phyloP scores from a whole-genome alignment of 2,888 invertebrate genomes.

The Coremacera marginata region DNA sequence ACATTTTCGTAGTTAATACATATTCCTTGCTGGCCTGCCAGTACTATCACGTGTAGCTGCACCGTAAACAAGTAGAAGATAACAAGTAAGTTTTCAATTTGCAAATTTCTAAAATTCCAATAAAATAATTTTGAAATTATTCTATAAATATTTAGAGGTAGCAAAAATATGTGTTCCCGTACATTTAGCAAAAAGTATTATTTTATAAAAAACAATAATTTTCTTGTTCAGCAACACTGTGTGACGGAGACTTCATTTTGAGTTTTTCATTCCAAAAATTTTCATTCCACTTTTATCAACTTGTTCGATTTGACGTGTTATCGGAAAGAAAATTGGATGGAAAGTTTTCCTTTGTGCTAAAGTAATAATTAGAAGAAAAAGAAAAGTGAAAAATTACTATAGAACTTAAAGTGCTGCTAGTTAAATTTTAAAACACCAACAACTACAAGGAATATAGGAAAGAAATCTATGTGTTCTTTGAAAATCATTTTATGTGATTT shows the following conservation, averaged over 20 bases:
- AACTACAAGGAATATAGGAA: not conserved
- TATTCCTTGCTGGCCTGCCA: too few relatives aligned
- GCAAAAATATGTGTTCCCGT: too few relatives aligned
- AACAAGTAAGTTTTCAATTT: too few relatives aligned
- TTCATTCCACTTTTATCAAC: not conserved
- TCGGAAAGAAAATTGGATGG: constrained; percentile 4
- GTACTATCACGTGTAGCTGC: too few relatives aligned
- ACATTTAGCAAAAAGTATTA: not conserved
- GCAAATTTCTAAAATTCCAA: too few relatives aligned
- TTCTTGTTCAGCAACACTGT: not conserved
- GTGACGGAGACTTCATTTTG: not conserved
- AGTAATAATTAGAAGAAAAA: not conserved
- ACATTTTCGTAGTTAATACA: too few relatives aligned
- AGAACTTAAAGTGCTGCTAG: not conserved
- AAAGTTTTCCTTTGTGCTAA: constrained; percentile 28
- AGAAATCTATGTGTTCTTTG: not conserved
- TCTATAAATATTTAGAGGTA: too few relatives aligned
- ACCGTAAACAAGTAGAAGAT: too few relatives aligned
- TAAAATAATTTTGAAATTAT: too few relatives aligned
- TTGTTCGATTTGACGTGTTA: not conserved
- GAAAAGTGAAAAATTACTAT: constrained; percentile 10
- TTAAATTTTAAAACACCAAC: not conserved
- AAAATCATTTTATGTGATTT: not conserved
- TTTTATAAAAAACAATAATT: not conserved
- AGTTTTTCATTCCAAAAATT: not conserved